phyloP scores from a whole-genome alignment of 2,797 vertebrate species.

The Fistularia commersonii region DNA sequence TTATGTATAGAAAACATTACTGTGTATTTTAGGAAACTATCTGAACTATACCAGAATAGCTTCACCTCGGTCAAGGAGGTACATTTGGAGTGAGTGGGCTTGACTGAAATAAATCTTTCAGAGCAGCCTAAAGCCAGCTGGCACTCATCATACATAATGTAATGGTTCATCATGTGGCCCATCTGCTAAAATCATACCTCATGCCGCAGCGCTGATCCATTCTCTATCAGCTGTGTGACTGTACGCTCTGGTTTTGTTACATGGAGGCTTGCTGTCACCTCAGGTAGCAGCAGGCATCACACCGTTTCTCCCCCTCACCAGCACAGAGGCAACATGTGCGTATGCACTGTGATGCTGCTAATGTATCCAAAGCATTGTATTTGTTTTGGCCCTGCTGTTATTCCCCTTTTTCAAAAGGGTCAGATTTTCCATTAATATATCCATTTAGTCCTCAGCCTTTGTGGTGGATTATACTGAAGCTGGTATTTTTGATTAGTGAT shows the following conservation, averaged over 20 bases:
- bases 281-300: slow-evolving; percentile 3
- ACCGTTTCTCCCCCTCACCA: too few relatives aligned
- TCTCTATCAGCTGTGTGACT: slow-evolving; percentile 29
- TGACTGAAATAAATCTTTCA: slow-evolving; percentile 68
- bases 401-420: too few relatives aligned
- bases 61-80: slow-evolving; percentile 38
- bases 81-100: slow-evolving; percentile 59
- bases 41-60: slow-evolving; percentile 34
- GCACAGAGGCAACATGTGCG: too few relatives aligned
- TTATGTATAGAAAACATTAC: neutral
- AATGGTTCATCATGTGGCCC: slow-evolving; percentile 56
- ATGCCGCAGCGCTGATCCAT: slow-evolving; percentile 32
- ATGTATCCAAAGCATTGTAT: too few relatives aligned
- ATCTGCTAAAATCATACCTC: slow-evolving; percentile 50
- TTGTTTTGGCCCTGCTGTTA: too few relatives aligned
- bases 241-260: slow-evolving; percentile 20
- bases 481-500: too few relatives aligned
- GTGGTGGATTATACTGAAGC: too few relatives aligned
- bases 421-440: too few relatives aligned
- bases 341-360: too few relatives aligned
- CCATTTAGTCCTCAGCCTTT: too few relatives aligned
- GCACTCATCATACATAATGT: slow-evolving; percentile 65
- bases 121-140: slow-evolving; percentile 62
- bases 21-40: slow-evolving; percentile 29
- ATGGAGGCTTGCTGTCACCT: slow-evolving; percentile 18